phyloP scores from a whole-genome alignment of 1,140 invertebrate species.

The Euglossa dilemma region DNA sequence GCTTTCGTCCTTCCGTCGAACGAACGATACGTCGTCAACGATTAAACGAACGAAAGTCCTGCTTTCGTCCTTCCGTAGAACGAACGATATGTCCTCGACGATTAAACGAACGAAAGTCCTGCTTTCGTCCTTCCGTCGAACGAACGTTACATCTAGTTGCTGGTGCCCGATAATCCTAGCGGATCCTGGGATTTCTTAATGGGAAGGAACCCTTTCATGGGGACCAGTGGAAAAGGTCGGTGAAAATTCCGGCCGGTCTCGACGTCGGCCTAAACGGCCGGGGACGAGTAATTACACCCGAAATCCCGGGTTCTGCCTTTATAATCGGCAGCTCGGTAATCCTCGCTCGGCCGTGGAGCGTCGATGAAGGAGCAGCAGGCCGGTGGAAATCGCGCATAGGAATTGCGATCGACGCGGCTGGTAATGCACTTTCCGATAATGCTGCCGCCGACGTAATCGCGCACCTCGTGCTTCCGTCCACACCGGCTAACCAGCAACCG shows the following conservation, averaged over 20 bases:
- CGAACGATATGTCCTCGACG: too few species aligned
- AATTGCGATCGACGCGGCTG: constrained; percentile 55
- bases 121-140: too few species aligned
- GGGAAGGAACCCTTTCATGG: background rate
- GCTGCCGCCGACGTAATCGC: constrained; percentile 61
- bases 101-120: too few species aligned
- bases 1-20: too few species aligned
- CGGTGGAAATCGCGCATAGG: constrained; percentile 55
- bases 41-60: too few species aligned
- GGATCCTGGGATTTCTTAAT: too few species aligned
- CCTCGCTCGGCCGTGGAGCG: constrained; percentile 36
- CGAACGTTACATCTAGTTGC: too few species aligned
- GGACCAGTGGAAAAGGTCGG: background rate
- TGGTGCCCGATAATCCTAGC: too few species aligned
- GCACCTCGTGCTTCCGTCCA: constrained; percentile 26
- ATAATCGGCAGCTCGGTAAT: constrained; percentile 55
- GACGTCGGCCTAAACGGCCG: background rate
- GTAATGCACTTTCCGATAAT: constrained; percentile 71
- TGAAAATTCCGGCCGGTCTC: background rate
- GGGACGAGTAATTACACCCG: constrained; percentile 38
- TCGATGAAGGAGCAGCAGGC: constrained; percentile 51
- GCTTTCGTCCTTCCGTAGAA: too few species aligned
- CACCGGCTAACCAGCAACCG: constrained; percentile 12
- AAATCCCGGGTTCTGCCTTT: constrained; percentile 30
- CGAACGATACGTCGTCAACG: too few species aligned